Conservation (phyloP, 2,113 vertebrate species). For the Leptocoma aspasia region DNA sequence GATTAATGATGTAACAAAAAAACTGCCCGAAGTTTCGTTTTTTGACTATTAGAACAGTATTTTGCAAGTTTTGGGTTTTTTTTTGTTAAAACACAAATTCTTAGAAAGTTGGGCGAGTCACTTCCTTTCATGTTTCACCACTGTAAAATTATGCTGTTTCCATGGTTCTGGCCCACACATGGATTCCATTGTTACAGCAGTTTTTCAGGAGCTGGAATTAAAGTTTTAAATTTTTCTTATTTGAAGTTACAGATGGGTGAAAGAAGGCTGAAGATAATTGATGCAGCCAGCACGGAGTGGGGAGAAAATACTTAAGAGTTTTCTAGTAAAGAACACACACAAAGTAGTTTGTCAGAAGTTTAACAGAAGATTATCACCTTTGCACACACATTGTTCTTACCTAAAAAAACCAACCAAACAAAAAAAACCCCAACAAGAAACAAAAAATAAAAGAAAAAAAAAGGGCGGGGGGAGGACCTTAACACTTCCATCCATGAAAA, state of each 20-base stretch:
- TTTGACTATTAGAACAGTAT: not conserved
- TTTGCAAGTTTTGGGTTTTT: not conserved
- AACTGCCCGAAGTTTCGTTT: accelerated
- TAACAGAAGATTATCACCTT: not conserved
- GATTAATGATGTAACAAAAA: not conserved
- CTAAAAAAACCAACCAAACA: not conserved
- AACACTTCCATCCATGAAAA: not conserved
- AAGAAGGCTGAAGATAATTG: not conserved
- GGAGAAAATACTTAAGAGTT: not conserved
- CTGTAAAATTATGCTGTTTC: constrained; percentile 10
- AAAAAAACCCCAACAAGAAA: no score
- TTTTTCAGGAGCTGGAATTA: not conserved
- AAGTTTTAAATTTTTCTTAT: not conserved
- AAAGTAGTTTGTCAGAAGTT: not conserved
- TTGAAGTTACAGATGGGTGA: not conserved
- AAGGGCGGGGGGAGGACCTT: accelerated
- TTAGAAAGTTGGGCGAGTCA: constrained; percentile 14
- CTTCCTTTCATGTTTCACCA: not conserved
- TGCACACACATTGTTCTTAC: not conserved
- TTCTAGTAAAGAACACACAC: not conserved
- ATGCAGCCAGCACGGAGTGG: not conserved
- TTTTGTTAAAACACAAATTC: not conserved
- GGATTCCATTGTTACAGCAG: not conserved
- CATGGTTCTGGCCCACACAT: constrained; percentile 41
- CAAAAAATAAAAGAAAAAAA: no score